Evolutionary conservation across 2,888 invertebrate species (phyloP), one percentile per base, ranked within the genome.

Genomic region (Phengaris alcon): DNA sequence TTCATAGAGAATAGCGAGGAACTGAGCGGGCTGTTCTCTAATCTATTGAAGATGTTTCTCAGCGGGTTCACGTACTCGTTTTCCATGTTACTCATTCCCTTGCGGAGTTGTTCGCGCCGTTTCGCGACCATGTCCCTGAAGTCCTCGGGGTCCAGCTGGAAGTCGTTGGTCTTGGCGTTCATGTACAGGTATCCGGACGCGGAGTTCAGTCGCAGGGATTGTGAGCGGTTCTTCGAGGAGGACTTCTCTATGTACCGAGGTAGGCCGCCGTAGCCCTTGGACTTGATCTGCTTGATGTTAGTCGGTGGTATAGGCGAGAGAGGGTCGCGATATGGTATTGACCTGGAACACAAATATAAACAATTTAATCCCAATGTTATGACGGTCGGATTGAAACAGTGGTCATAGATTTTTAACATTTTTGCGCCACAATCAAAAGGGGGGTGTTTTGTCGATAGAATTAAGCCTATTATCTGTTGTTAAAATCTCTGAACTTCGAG

Each of bases 131-230:
- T 88, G 75, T 93, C 93, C 74, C 90, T 86, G 77, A 93, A 93
- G 75, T 94, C 94, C 15, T 92, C 90, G 0, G 93, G 89, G 73
- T 94, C 92, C 64, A 94, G 79, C 81, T 92, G 90, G 83, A 94
- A 94, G 73, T 94, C 94, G 80, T 93, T 92, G 3, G 87, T 82
- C 74, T 87, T 90, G 0, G 94, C 94, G 84, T 93, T 94, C 94
- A 94, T 94, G 78, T 92, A 93, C 2, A 94, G 82, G 79, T 93
- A 91, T 0, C 94, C 94, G 0, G 94, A 94, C 0, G 94, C 94
- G 0, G 94, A 94, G 81, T 93, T 93, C 0, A 94, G 88, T 1
- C 94, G 83, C 0, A 94, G 82, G 0, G 93, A 89, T 72, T 93
- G 93, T 0, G 93, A 93, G 0, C 87, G 83, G 80, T 86, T 87